Evolutionary conservation across 2,888 invertebrate species (phyloP), one percentile per base, ranked within the genome.

Genomic region (Cosmorhoe ocellata): DNA sequence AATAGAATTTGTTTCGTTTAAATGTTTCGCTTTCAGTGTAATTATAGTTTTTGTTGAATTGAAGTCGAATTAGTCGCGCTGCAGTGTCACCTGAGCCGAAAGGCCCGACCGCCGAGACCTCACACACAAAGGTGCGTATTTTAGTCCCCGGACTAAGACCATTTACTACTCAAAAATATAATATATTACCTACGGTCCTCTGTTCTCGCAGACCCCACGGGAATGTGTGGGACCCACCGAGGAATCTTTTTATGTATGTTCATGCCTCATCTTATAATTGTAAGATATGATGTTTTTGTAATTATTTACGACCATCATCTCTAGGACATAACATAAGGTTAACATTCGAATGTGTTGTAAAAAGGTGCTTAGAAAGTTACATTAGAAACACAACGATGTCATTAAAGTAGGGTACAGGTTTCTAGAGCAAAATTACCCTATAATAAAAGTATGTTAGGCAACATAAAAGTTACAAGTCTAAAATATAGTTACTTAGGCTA

Each of bases 11-110:
- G 75, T 75, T 73, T 69, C 70, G 64, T 71, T 75, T 76, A 73
- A 66, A 59, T 69, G 73, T 77, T 81, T 79, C 77, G 71, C 76
- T 80, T 76, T 81, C 73, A 40, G 64, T 67, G 66, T 74, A 65
- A 74, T 74, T 60, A 64, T 64, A 62, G 58, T 69, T 81, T 81
- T 79, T 72, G 62, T 66, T 37, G 59, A 59, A 74, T 73, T 59
- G 56, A 63, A 69, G 66, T 70, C 61, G 57, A 87, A 89, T 89
- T 90, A 86, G 89, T 89, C 74, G 85, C 86, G 89, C 81, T 63
- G 67, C 67, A 65, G 64, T 79, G 85, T 83, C 88, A 86, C 86
- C 85, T 85, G 87, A 85, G 84, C 79, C 79, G 79, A 81, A 81
- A 80, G 67, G 27, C 58, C 65, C 67, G 71, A n/a, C n/a, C n/a